Base-by-base conservation (phyloP, 2,888 invertebrate species). In the Anodontia alba region DNA sequence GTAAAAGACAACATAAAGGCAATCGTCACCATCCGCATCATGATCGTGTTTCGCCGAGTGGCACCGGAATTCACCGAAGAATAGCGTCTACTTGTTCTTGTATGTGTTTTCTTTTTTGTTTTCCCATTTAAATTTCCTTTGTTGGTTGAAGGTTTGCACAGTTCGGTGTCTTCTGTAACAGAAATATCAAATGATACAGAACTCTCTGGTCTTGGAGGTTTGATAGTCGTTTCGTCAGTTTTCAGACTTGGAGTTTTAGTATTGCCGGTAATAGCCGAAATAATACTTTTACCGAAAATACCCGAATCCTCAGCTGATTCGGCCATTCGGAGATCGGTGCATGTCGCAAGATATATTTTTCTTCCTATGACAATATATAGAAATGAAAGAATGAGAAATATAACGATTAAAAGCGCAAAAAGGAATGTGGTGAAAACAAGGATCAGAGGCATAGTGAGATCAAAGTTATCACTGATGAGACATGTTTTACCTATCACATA, bases 11-110 rank as follows among this genome's bases (percentile, higher is more conserved):
- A 20, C 85, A 85, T 85, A 38, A 85, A 82, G 0, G 82, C 85
- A 15, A 85, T 77, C 0, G 85, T 85, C 1, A 85, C 85, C 85
- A 85, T 80, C 31, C 85, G 62, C 85, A 85, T 83, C 85, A 83
- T 83, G 0, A 82, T 75, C 8, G 85, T 82, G 49, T 85, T 85
- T 38, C 76, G 80, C 29, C 75, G 23, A 20, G 81, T 81, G 12
- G 81, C 71, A n/a, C 43, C 62, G 17, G 66, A 46, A 26, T 71
- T 74, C 31, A 81, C 49, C 26, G 74, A 73, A 8, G 74, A 71
- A 51, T 42, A 71, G 1, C 51, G 46, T 29, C 71, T 71, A 49
- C 49, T 33, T n/a, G 20, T 31, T 36, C 57, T 23, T 7, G 57
- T 26, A 29, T 29, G 2, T 8, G 5, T 26, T 20, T 57, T 57